Percentiles rank a stretch among this genome's conserved stretches.
Conservation (phyloP, 1,140 invertebrate species). For the Rhagoletis pomonella region DNA sequence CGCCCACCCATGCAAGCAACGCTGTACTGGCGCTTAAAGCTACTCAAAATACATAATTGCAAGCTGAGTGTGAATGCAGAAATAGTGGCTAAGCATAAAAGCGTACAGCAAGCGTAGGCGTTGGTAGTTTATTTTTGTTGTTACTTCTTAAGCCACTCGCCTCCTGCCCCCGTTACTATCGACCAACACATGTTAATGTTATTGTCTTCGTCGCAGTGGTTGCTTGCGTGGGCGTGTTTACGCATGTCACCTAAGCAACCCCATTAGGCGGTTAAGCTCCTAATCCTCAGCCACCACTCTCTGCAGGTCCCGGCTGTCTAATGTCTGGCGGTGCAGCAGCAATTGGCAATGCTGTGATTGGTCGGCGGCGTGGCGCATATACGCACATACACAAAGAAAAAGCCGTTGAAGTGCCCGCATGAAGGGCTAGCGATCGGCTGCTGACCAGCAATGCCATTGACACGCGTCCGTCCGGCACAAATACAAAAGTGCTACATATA, state of each 20-base stretch:
- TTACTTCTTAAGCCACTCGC: no score
- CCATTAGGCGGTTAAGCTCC: not conserved
- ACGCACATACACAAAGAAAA: not conserved
- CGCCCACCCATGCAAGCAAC: not conserved
- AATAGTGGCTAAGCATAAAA: not conserved
- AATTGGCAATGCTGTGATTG: slow-evolving; percentile 46
- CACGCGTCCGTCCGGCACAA: no score
- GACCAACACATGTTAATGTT: not conserved
- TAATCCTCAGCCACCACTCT: no score
- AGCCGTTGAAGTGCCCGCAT: not conserved
- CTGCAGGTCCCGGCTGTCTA: not conserved
- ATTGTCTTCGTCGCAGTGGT: not conserved
- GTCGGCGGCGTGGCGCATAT: not conserved
- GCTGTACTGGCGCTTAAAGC: not conserved
- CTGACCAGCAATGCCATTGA: no score
- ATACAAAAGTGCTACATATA: not conserved
- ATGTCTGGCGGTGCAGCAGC: not conserved
- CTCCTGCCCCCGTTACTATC: not conserved
- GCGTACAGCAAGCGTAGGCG: not conserved
- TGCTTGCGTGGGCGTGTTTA: slow-evolving; percentile 61
- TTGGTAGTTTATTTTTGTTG: not conserved
- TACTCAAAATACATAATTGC: not conserved
- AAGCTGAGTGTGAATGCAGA: not conserved
- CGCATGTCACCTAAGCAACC: slow-evolving; percentile 53
- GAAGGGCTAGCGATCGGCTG: no score